Conservation (phyloP, 2,888 invertebrate genomes). For the Schizaphis graminum region DNA sequence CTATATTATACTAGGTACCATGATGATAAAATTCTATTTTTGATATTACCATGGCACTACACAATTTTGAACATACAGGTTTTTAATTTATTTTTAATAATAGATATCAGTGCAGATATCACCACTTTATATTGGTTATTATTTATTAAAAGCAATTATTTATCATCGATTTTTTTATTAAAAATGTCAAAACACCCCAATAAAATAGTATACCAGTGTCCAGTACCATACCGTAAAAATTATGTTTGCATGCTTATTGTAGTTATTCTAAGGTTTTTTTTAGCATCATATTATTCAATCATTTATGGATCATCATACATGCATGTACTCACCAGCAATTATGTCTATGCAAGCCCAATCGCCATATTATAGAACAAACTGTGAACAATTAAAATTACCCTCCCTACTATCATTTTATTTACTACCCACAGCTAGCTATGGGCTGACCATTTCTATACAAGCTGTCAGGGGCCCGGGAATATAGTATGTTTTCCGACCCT, state of each 20-base stretch:
- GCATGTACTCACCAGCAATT: neutral
- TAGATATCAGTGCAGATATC: neutral
- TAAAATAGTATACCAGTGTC: neutral
- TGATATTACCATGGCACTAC: neutral
- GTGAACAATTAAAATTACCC: slow-evolving; percentile 31
- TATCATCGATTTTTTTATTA: neutral
- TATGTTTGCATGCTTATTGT: neutral
- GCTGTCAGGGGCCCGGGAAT: neutral
- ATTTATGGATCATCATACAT: slow-evolving; percentile 31
- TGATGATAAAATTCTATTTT: too few species aligned
- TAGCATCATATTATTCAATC: neutral
- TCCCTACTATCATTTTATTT: neutral
- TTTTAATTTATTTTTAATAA: neutral
- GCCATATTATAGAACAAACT: neutral
- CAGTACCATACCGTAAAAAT: neutral
- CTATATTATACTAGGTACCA: too few species aligned
- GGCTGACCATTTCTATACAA: slow-evolving; percentile 25
- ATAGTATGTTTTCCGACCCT: slow-evolving; percentile 24
- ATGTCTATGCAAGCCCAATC: neutral
- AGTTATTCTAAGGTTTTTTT: neutral
- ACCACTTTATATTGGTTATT: neutral
- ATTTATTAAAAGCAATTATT: neutral
- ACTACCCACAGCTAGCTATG: neutral
- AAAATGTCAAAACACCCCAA: neutral
- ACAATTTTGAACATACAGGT: neutral